Conservation (phyloP, 2,797 vertebrate species). For the Catharus ustulatus region DNA sequence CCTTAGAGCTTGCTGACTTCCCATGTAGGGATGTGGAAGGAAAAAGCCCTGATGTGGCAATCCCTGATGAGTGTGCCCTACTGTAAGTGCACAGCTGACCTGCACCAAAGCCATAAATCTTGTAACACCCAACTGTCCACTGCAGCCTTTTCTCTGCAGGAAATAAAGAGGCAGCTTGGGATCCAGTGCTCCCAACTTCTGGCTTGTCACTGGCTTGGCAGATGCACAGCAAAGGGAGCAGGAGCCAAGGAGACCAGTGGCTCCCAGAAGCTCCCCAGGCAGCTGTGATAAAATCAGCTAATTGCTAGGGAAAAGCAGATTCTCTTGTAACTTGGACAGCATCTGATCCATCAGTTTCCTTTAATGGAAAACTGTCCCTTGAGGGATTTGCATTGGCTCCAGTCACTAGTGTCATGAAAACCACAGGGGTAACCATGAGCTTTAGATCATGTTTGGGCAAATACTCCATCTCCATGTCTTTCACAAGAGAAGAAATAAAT, state of each 20-base stretch:
- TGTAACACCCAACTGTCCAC: not conserved
- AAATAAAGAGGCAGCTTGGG: not conserved
- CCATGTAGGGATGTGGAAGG: not conserved
- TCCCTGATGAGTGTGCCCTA: not conserved
- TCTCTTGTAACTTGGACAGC: not conserved
- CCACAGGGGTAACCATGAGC: not conserved
- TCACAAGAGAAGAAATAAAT: not conserved
- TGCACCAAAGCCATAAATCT: not conserved
- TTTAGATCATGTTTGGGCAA: not conserved
- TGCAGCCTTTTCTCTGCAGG: not conserved
- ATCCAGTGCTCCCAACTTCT: not conserved
- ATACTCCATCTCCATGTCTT: not conserved
- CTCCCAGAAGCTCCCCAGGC: not conserved
- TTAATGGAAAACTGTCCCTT: not conserved
- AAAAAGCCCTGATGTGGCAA: not conserved
- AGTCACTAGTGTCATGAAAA: not conserved
- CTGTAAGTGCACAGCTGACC: not conserved
- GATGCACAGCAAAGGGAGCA: not conserved
- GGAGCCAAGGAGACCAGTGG: not conserved
- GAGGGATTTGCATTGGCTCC: not conserved
- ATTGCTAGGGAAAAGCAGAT: not conserved
- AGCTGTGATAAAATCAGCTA: slow-evolving; percentile 14
- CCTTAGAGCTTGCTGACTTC: not conserved
- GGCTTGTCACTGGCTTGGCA: not conserved
- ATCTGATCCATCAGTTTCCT: slow-evolving; percentile 11